Conservation (phyloP, 2,888 invertebrate species). For the Siphonodentalium dalli region DNA sequence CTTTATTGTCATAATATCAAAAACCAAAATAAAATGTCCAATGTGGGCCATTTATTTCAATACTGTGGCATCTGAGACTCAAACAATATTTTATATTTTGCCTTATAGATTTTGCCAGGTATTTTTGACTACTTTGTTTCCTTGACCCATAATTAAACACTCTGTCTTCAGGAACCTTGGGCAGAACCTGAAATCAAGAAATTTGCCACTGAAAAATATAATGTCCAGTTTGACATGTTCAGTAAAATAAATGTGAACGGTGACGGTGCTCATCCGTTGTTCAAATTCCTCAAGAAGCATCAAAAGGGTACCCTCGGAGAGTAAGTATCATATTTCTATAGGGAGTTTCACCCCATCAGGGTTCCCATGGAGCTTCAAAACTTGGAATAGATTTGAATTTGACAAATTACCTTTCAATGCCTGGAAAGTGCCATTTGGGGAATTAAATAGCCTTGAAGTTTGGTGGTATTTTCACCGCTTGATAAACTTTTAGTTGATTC, state of each 20-base stretch:
- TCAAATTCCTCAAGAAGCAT: conserved; percentile 73
- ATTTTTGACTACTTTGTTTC: no score
- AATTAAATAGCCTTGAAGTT: no score
- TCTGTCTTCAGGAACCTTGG: conserved; percentile 73
- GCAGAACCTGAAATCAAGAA: conserved; percentile 74
- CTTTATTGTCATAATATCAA: no score
- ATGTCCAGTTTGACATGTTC: conserved; percentile 70
- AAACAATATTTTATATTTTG: no score
- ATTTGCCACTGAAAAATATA: conserved; percentile 67
- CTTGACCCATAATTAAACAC: neutral
- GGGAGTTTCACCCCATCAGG: neutral
- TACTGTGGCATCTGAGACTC: no score
- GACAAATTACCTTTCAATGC: neutral
- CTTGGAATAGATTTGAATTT: no score
- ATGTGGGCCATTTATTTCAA: no score
- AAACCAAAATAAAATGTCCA: no score
- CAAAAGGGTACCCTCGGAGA: conserved; percentile 69
- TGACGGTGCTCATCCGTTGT: conserved; percentile 74
- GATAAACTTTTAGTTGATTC: no score
- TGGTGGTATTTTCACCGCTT: no score
- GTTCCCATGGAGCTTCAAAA: neutral
- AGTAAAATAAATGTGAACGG: conserved; percentile 77
- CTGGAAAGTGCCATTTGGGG: no score
- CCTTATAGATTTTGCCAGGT: no score
- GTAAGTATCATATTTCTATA: conserved; percentile 42